Base-by-base conservation (phyloP, 2,888 invertebrate genomes). In the Dryobota labecula region DNA sequence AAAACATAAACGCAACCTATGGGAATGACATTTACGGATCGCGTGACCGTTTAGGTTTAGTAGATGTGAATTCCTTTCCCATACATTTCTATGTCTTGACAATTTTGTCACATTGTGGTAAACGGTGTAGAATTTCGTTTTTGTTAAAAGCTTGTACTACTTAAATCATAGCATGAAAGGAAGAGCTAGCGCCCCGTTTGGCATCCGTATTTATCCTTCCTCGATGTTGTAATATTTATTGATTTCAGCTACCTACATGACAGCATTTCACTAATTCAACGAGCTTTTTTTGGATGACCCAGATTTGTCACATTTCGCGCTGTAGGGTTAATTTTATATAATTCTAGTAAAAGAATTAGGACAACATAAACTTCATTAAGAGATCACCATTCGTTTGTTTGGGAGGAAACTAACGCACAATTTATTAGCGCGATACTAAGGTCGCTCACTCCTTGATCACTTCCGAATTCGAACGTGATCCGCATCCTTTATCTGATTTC, bases 391-490 rank as follows among this genome's bases (percentile, higher is more conserved):
- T 69, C 9, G 57, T 54, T 72, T 11, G 57, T 75, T 70, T 56
- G 36, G 64, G 70, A 82, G 72, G 71, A 75, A 83, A 77, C 62
- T 67, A 68, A 66, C 65, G 47, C 30, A 82, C 62, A 72, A 49
- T 61, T 61, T 49, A 86, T 78, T 73, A 78, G 56, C 62, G 47
- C 63, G 64, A 47, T 57, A 62, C 73, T 80, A 79, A 86, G 85
- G 85, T 86, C 86, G 71, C 71, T 75, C 54, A 84, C 74, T 81
- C 84, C 84, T 86, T 86, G 80, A 80, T 78, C 78, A 70, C 82
- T 86, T 86, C 86, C 85, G 84, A 86, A 85, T 57, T 61, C 62
- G 71, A 71, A 73, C 85, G 84, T 86, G 86, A 80, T 76, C 60
- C 62, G 87, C 77, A 85, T 85, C 70, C 80, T 76, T 69, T 78